Evolutionary conservation across 2,113 vertebrate genomes (phyloP), one percentile per base, ranked within the genome.

Genomic region (Uropsilus gracilis): DNA sequence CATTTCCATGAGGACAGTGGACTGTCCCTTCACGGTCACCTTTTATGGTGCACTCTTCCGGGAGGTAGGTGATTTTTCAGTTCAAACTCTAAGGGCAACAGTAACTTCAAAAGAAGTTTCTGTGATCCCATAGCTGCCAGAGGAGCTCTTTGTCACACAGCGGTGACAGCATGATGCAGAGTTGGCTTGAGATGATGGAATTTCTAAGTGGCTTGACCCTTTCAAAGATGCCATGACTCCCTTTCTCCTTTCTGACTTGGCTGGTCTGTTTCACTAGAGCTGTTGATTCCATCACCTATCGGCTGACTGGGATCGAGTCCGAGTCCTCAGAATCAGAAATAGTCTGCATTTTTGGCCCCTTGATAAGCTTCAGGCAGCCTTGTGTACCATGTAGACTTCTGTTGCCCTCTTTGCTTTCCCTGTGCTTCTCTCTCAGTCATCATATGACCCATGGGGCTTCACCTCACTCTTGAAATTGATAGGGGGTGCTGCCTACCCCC

Each of bases 1-100:
- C 83, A 99, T 99, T 97, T 99, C 99, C 87, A 99, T 99, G 99
- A 99, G 99, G 98, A 99, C 99, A 0, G 99, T 99, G 93, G 99
- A 99, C 98, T 99, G 99, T 91, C 99, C 98, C 68, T 99, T 99
- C 97, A 99, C 99, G 0, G 99, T 99, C 97, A 99, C 99, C 39
- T 99, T 99, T 83, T 99, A 99, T 0, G 99, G 99, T 2, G 99
- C 99, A 0, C 98, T 99, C 2, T 99, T 99, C 98, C 98, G 99
- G 98, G 99, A 99, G 99, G 99, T 99, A 98, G 22, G 96, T 53
- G 10, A 48, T n/a, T 2, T 20, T 86, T 28, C 24, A 3, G 0
- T 39, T 61, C 53, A 20, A 20, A 72, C 71, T 72, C 50, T 20
- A 22, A 24, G 16, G 53, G 17, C 3, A 63, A 50, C 20, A 55